Percentiles rank a stretch among this genome's conserved stretches.
phyloP scores from a whole-genome alignment of 2,888 invertebrate genomes.

The Pachymerium ferrugineum region DNA sequence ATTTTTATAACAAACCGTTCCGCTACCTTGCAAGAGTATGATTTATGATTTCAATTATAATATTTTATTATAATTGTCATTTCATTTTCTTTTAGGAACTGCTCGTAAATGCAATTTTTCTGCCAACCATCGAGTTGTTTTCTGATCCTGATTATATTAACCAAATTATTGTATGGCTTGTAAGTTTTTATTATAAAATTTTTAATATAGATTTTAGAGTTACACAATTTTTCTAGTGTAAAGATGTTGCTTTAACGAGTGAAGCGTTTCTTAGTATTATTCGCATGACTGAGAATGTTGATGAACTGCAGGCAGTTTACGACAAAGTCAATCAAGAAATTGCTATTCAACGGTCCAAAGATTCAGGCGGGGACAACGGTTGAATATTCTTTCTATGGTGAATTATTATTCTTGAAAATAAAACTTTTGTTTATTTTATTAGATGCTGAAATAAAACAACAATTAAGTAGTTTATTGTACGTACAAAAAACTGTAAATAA shows the following conservation, averaged over 20 bases:
- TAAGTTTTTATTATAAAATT: constrained; percentile 55
- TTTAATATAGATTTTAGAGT: not conserved
- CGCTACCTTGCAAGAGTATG: constrained; percentile 60
- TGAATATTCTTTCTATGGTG: not conserved
- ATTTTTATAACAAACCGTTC: constrained; percentile 75
- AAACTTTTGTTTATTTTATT: constrained; percentile 35
- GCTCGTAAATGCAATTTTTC: constrained; percentile 65
- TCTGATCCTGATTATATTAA: constrained; percentile 90
- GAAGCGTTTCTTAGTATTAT: constrained; percentile 80
- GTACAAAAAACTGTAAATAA: constrained; percentile 70
- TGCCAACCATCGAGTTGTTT: constrained; percentile 64
- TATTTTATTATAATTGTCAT: not conserved
- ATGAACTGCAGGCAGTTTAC: constrained; percentile 74
- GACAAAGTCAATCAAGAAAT: constrained; percentile 77
- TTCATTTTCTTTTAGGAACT: constrained; percentile 58
- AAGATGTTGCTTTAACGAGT: constrained; percentile 67
- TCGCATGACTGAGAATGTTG: constrained; percentile 68
- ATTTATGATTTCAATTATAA: constrained; percentile 30
- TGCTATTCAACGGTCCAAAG: constrained; percentile 64
- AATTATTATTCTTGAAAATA: not conserved
- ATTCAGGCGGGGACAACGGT: constrained; percentile 75
- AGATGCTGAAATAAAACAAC: constrained; percentile 74
- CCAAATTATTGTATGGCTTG: constrained; percentile 79
- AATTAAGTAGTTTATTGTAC: constrained; percentile 75
- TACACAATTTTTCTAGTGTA: constrained; percentile 57